Evolutionary conservation across 2,888 invertebrate genomes (phyloP).

Genomic region (Ormia ochracea): DNA sequence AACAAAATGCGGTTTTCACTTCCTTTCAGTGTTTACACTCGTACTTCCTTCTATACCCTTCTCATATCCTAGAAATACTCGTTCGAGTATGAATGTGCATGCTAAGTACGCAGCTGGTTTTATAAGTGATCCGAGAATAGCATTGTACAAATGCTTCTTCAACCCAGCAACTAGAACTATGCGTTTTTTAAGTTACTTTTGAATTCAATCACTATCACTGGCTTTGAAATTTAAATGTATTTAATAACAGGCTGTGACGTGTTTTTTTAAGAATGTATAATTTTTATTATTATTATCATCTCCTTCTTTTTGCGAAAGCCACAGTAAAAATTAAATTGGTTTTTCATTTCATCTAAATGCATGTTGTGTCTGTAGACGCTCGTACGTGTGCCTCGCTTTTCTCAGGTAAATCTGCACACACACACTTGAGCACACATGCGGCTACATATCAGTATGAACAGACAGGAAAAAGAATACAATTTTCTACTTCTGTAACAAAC

Average conservation of each 20-base stretch:
- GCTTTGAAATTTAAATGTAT: neutral
- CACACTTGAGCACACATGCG: too few relatives aligned
- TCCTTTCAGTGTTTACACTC: slow-evolving; percentile 11
- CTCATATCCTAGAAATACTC: neutral
- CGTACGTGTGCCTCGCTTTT: slow-evolving; percentile 7
- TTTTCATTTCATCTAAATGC: slow-evolving; percentile 43
- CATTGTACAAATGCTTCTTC: neutral
- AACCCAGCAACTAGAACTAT: neutral
- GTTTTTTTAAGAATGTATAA: neutral
- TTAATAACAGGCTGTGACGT: slow-evolving; percentile 34
- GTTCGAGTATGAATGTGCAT: neutral
- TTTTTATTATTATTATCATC: neutral
- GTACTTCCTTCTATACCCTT: slow-evolving; percentile 21
- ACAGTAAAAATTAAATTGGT: slow-evolving; percentile 59
- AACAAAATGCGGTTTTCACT: slow-evolving; percentile 52
- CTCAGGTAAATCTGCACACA: too few relatives aligned
- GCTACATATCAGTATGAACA: neutral
- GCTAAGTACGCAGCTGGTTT: neutral
- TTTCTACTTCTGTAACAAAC: slow-evolving; percentile 41
- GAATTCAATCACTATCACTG: slow-evolving; percentile 4
- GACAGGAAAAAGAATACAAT: slow-evolving; percentile 1
- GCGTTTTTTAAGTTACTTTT: neutral
- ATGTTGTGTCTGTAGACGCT: neutral
- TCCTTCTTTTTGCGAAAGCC: slow-evolving; percentile 10
- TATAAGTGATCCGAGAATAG: neutral